Base-by-base conservation (phyloP, 1,140 invertebrate species). In the Lycorma delicatula region DNA sequence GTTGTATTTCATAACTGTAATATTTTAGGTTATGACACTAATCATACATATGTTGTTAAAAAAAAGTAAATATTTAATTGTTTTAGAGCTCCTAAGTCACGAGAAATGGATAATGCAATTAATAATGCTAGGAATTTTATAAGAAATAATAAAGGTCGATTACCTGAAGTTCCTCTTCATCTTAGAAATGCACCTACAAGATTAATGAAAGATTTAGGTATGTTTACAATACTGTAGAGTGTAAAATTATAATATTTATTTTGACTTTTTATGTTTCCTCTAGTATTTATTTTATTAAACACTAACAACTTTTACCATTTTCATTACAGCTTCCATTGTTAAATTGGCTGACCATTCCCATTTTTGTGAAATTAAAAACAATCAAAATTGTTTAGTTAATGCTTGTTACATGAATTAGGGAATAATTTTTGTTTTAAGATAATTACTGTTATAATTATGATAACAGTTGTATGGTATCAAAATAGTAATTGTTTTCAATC, bases 101-200 rank as follows among this genome's bases (percentile, higher is more conserved):
- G 76, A 38, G 79, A 87, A 64, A 81, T 84, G 46, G 85, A 88
- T 66, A 63, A 75, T 56, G 85, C 87, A 1, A 75, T 89, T 62
- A 75, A 72, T 56, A 75, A 75, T 59, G 83, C 82, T 9, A 83
- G 84, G 61, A 65, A 73, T 46, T 74, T 71, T 56, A 72, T 89
- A 11, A 67, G 71, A n/a, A 72, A 80, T 22, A 75, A 81, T n/a
- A 79, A 83, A 69, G 87, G 87, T 1, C 73, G 81, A 3, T 75
- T 86, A 54, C 86, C 88, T 6, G 69, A 77, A 1, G 85, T 91
- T 6, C 89, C 82, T 11, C 75, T 85, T 28, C 83, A 89, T 72
- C 74, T 91, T 54, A 74, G 88, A 55, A 91, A 91, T 77, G 86
- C 87, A 22, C 80, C 87, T 1, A 89, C 86, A 3, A 85, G 80